Percentiles rank a stretch among this genome's conserved stretches.
Conservation (phyloP, 2,888 invertebrate species). For the Cephus sareptanus region DNA sequence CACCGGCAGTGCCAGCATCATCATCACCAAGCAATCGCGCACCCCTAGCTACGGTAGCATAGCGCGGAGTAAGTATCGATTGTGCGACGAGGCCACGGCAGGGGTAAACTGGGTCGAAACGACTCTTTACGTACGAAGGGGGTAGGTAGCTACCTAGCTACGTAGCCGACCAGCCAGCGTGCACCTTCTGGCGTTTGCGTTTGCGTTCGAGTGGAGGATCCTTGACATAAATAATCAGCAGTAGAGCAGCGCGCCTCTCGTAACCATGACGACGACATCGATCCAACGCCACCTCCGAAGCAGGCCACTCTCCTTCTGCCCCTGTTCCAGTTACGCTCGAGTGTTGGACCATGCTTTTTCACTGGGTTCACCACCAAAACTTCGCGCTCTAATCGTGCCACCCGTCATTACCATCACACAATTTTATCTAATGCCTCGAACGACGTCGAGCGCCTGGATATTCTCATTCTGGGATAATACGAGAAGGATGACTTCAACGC, state of each 20-base stretch:
- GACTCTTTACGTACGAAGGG: slow-evolving; percentile 21
- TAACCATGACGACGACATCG: slow-evolving; percentile 47
- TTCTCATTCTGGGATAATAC: background rate
- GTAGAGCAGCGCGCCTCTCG: slow-evolving; percentile 49
- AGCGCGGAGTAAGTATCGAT: slow-evolving; percentile 50
- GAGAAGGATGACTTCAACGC: background rate
- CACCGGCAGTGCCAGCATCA: background rate
- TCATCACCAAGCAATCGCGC: background rate
- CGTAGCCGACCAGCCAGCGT: slow-evolving; percentile 25
- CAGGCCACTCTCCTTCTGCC: slow-evolving; percentile 11
- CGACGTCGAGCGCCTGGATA: background rate
- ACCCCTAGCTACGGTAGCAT: background rate
- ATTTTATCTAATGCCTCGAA: background rate
- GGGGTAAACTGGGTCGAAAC: slow-evolving; percentile 62
- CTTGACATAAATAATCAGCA: slow-evolving; percentile 64
- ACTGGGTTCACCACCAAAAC: background rate
- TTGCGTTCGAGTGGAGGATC: slow-evolving; percentile 44
- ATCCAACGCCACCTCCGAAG: slow-evolving; percentile 30
- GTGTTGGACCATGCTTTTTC: background rate
- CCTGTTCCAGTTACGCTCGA: background rate
- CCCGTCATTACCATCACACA: background rate
- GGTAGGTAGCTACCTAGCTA: slow-evolving; percentile 18
- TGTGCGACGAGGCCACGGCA: slow-evolving; percentile 48
- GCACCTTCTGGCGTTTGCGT: slow-evolving; percentile 34
- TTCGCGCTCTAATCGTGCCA: background rate